Evolutionary conservation across 2,113 vertebrate species (phyloP).

Genomic region (Speoplatyrhinus poulsoni): DNA sequence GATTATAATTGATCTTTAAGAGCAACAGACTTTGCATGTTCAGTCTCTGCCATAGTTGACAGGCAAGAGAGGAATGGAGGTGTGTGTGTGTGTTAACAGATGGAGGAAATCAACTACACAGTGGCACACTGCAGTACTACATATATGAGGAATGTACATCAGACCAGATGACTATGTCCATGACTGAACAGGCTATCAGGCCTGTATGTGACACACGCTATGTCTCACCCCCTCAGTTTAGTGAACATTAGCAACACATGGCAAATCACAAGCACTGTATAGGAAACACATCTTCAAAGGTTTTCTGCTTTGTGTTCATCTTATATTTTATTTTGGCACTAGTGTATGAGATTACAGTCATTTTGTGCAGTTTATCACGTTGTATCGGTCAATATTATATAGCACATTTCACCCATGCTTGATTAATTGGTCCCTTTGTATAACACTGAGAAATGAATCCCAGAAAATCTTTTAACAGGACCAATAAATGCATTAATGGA

Average conservation of each 20-base stretch:
- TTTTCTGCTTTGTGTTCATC: constrained; percentile 15
- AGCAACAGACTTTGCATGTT: constrained; percentile 11
- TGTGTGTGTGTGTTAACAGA: constrained; percentile 50
- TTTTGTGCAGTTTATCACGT: no score
- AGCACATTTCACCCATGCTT: no score
- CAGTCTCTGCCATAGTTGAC: constrained; percentile 32
- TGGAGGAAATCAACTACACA: constrained; percentile 44
- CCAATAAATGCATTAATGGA: not conserved
- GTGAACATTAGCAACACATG: constrained; percentile 40
- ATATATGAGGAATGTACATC: constrained; percentile 49
- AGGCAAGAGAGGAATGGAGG: constrained; percentile 26
- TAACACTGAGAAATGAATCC: no score
- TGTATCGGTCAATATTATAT: no score
- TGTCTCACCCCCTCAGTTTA: constrained; percentile 19
- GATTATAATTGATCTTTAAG: constrained; percentile 8
- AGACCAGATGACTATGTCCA: constrained; percentile 42
- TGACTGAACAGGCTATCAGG: constrained; percentile 41
- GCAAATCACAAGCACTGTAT: constrained; percentile 56
- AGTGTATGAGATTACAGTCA: no score
- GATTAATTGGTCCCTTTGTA: no score
- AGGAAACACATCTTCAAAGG: constrained; percentile 42
- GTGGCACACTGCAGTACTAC: constrained; percentile 7
- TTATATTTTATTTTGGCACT: not conserved
- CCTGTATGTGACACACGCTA: constrained; percentile 7
- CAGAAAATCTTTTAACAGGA: no score